These are phyloP conservation scores for Coenobita brevimanus DNA, from an alignment of 1,140 invertebrate genomes.

Conservation along the genomic window DNA sequence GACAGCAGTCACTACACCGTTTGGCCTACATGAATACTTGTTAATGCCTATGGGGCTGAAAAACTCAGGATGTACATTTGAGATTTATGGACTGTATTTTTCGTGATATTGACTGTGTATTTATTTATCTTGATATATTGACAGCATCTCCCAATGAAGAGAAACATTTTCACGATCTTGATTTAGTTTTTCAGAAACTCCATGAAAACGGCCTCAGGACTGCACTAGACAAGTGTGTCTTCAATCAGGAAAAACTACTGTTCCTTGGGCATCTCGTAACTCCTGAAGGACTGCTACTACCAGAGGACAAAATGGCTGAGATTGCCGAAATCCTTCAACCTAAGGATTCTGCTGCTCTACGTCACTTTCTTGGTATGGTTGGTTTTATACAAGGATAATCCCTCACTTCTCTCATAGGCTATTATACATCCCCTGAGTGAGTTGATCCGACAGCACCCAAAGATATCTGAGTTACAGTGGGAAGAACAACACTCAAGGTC, in stretches of 20 bases:
- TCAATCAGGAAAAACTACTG: constrained; percentile 17
- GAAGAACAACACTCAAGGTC: too few relatives aligned
- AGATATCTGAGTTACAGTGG: too few relatives aligned
- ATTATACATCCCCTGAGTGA: too few relatives aligned
- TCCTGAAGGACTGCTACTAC: background rate
- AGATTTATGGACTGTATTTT: background rate
- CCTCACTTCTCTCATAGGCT: too few relatives aligned
- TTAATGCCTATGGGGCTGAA: background rate
- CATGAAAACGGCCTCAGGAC: constrained; percentile 3
- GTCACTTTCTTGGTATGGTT: too few relatives aligned
- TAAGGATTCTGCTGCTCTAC: too few relatives aligned
- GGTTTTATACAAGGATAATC: too few relatives aligned
- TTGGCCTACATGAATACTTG: background rate
- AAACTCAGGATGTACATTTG: background rate
- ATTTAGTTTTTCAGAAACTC: background rate
- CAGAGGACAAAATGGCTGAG: background rate
- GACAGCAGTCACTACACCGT: too few relatives aligned
- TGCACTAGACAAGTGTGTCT: background rate
- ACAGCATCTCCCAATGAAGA: constrained; percentile 15
- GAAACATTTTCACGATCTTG: background rate
- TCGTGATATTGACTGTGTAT: background rate
- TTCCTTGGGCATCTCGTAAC: background rate
- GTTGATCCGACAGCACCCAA: too few relatives aligned
- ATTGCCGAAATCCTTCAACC: background rate
- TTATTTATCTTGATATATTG: background rate